Base-by-base conservation (phyloP, 2,888 invertebrate genomes). In the Cheiracanthium punctorium region DNA sequence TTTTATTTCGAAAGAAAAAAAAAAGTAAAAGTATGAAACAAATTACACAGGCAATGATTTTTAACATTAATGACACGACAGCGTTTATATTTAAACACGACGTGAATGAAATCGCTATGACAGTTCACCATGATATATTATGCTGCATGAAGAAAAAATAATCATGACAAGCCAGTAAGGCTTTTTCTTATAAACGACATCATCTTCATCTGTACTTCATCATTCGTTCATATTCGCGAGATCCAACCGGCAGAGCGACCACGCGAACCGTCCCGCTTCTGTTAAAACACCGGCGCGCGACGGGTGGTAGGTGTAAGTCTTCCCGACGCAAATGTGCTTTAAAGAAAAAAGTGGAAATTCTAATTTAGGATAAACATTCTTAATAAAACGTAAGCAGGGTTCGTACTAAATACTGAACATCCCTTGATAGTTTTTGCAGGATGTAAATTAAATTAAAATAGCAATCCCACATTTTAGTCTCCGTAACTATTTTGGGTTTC, bases 231-330 rank as follows among this genome's bases (percentile, higher is more conserved):
- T 70, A 64, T 43, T 58, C 81, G 72, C 87, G 86, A 76, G 65
- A 80, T 85, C 85, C 86, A 80, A 86, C 86, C 67, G 76, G 52
- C 75, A 80, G 86, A 75, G 32, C 67, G 67, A 73, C 67, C 86
- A 67, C 86, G 86, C 76, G 86, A 86, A 69, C 48, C 80, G 80
- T 71, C 65, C 75, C 76, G 86, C 77, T 80, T 81, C 80, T 64
- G 29, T 87, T 87, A 87, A 87, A 76, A 87, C 73, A 80, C 87
- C 81, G 87, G 87, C 64, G 87, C 87, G 87, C 87, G 87, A 77
- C 87, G 81, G 32, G 87, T 30, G 72, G 87, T 77, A 41, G 81
- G 77, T 37, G 87, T 80, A 48, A 87, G 76, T n/a, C 87, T 75
- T 73, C 77, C 87, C 77, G 87, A 77, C 52, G 81, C 80, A 87